Percentiles rank a stretch among this genome's conserved stretches.
Evolutionary conservation across 2,888 invertebrate species (phyloP).

Genomic region (Malthinus flaveolus): DNA sequence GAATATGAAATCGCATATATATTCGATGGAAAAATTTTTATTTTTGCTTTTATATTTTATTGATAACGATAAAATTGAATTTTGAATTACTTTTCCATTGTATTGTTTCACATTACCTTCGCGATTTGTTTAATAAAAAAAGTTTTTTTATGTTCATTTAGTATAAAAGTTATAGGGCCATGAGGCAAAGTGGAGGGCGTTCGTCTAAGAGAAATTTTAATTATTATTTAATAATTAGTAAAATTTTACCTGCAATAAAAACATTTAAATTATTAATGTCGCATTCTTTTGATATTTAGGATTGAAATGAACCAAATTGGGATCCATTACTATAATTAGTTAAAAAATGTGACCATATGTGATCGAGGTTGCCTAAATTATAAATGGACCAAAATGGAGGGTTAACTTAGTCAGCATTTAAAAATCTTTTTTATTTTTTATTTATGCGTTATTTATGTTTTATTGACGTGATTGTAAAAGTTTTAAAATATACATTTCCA

Average conservation of each 20-base stretch:
- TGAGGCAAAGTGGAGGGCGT: no score
- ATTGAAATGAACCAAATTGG: conserved; percentile 50
- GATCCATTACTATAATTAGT: conserved; percentile 52
- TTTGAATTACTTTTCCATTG: conserved; percentile 11
- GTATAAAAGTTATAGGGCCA: no score
- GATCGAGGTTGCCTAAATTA: conserved; percentile 51
- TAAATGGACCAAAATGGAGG: conserved; percentile 47
- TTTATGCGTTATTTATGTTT: conserved; percentile 25
- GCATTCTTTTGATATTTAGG: conserved; percentile 47
- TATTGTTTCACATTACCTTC: conserved; percentile 4
- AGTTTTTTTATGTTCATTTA: conserved; percentile 5
- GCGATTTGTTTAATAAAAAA: not conserved
- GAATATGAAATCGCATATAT: conserved; percentile 19
- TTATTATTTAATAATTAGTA: no score
- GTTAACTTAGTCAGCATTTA: conserved; percentile 43
- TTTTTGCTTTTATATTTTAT: conserved; percentile 20
- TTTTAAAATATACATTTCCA: not conserved
- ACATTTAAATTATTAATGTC: conserved; percentile 46
- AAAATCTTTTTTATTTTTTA: conserved; percentile 38
- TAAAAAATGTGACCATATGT: conserved; percentile 48
- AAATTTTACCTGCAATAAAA: not conserved
- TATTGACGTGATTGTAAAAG: conserved; percentile 18
- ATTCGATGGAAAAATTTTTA: conserved; percentile 21
- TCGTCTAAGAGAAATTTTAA: no score
- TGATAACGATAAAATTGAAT: conserved; percentile 11